Conservation (phyloP, 2,888 invertebrate species). For the Troilus luridus region DNA sequence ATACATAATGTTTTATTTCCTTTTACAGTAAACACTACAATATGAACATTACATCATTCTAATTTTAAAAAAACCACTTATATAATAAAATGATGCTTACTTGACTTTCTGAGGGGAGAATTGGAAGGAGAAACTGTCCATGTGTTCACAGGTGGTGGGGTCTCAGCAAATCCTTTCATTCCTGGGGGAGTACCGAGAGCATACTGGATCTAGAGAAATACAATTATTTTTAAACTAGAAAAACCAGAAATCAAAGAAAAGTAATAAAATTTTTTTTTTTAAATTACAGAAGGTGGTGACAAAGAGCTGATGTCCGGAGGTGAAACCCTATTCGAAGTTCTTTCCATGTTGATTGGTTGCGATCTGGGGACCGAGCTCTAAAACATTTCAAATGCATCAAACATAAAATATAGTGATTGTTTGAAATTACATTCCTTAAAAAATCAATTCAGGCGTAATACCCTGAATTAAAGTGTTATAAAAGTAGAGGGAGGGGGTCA, state of each 20-base stretch:
- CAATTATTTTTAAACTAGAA: background rate
- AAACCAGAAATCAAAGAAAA: background rate
- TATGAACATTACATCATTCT: background rate
- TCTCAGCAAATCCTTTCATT: constrained; percentile 74
- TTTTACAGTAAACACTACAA: background rate
- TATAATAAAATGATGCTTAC: constrained; percentile 67
- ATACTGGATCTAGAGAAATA: constrained; percentile 78
- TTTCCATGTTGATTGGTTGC: constrained; percentile 85
- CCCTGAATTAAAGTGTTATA: background rate
- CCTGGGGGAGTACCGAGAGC: constrained; percentile 90
- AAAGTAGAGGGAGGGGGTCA: background rate
- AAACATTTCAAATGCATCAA: constrained; percentile 50
- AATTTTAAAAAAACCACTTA: background rate
- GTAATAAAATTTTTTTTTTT: no score
- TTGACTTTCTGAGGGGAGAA: constrained; percentile 80
- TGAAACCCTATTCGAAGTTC: constrained; percentile 73
- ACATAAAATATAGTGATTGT: background rate
- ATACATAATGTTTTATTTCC: background rate
- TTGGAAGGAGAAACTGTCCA: constrained; percentile 86
- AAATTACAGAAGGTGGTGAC: constrained; percentile 91
- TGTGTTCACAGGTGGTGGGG: constrained; percentile 82
- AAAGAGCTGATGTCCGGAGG: constrained; percentile 90
- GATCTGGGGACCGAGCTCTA: constrained; percentile 80
- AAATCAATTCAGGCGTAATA: background rate
- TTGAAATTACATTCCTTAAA: background rate